Percentiles rank a stretch among this genome's conserved stretches.
Evolutionary conservation across 1,140 invertebrate genomes (phyloP).

Genomic region (Metopolophium dirhodum): DNA sequence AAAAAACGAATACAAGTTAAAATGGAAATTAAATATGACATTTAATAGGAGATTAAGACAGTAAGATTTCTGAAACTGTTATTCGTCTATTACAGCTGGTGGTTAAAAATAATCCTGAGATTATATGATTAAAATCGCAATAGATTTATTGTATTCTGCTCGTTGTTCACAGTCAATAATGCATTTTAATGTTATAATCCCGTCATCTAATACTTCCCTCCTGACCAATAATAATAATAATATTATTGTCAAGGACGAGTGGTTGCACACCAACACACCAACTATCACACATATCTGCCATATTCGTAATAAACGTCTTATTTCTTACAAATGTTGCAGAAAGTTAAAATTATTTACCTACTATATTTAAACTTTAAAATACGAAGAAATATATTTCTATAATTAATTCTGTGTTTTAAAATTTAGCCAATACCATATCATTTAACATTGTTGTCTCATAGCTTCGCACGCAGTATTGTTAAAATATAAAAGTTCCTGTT

Average conservation of each 20-base stretch:
- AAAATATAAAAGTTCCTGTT: not conserved
- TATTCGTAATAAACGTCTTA: not conserved
- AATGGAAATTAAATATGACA: not conserved
- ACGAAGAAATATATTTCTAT: not conserved
- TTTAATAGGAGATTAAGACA: not conserved
- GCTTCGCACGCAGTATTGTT: not conserved
- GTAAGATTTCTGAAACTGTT: not conserved
- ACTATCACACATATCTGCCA: not conserved
- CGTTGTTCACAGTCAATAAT: not conserved
- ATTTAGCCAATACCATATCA: not conserved
- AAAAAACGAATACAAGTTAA: not conserved
- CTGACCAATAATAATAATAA: not conserved
- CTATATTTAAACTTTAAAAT: not conserved
- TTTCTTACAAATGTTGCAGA: not conserved
- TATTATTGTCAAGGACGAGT: not conserved
- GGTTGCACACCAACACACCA: not conserved
- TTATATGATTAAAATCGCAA: not conserved
- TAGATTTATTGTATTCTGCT: not conserved
- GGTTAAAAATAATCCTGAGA: slow-evolving; percentile 6
- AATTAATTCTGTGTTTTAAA: not conserved
- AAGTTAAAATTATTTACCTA: not conserved
- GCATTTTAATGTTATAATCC: slow-evolving; percentile 11
- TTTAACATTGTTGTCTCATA: not conserved
- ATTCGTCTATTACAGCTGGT: not conserved
- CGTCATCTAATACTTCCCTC: not conserved